A percentile compares a stretch with the other conserved stretches of the same genome.
phyloP scores from a whole-genome alignment of 1,140 invertebrate genomes.

The Dinoponera quadriceps region DNA sequence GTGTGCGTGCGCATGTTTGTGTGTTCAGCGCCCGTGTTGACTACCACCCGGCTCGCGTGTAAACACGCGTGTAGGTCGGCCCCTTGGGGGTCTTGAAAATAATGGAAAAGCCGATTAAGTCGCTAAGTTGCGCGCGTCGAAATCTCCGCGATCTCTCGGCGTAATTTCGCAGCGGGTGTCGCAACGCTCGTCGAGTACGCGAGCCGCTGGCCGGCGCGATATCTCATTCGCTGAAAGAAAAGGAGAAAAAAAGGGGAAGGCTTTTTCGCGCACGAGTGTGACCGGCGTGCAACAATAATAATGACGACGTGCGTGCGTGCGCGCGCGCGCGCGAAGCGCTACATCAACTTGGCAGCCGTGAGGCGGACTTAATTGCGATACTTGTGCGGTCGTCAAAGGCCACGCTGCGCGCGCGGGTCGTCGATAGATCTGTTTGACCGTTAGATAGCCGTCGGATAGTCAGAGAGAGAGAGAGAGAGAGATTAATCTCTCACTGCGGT shows the following conservation, averaged over 20 bases:
- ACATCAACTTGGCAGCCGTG: constrained; percentile 49
- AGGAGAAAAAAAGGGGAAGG: constrained; percentile 32
- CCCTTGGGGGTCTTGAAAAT: constrained; percentile 76
- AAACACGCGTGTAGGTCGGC: constrained; percentile 66
- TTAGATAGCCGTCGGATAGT: constrained; percentile 16
- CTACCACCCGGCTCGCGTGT: not conserved
- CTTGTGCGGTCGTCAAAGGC: constrained; percentile 54
- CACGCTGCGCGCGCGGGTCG: constrained; percentile 27
- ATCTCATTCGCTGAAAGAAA: not conserved
- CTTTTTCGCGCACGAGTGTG: constrained; percentile 34
- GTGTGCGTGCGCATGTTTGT: not conserved
- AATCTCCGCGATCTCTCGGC: constrained; percentile 70
- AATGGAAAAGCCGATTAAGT: constrained; percentile 80
- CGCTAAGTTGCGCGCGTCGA: constrained; percentile 63
- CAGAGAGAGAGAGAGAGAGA: not conserved
- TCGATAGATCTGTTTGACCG: constrained; percentile 43
- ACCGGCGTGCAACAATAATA: constrained; percentile 34
- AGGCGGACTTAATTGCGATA: constrained; percentile 59
- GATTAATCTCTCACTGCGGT: constrained; percentile 33
- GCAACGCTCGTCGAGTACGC: constrained; percentile 61
- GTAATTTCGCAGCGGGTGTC: constrained; percentile 70
- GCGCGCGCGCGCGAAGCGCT: constrained; percentile 5
- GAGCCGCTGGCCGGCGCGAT: constrained; percentile 26
- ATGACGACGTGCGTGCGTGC: constrained; percentile 31
- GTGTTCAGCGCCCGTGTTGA: constrained; percentile 1